A percentile compares a stretch with the other conserved stretches of the same genome.
Conservation (phyloP, 2,888 invertebrate genomes). For the Dusona sp. region DNA sequence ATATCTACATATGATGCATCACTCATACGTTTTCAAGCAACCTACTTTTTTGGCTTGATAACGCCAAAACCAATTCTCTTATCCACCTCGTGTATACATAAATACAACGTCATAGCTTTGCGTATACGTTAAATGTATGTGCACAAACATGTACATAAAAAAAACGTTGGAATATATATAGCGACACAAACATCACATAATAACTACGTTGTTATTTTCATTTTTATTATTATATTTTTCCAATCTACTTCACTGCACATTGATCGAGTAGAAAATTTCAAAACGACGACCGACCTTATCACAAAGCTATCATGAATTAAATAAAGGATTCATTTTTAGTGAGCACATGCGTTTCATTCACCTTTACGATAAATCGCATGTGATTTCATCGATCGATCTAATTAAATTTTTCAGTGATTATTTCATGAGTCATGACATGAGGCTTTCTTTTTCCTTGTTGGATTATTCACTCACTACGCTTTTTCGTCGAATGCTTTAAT, state of each 20-base stretch:
- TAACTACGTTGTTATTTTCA: background rate
- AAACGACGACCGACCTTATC: slow-evolving; percentile 43
- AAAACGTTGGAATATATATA: background rate
- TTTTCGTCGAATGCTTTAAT: background rate
- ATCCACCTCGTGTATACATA: slow-evolving; percentile 22
- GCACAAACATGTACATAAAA: background rate
- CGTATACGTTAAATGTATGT: background rate
- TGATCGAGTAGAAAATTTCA: slow-evolving; percentile 1
- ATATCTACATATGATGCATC: background rate
- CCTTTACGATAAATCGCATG: slow-evolving; percentile 11
- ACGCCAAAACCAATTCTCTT: slow-evolving; percentile 26
- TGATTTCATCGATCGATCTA: background rate
- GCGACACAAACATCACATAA: slow-evolving; percentile 21
- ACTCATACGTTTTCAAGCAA: background rate
- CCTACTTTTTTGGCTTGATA: slow-evolving; percentile 19
- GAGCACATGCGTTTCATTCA: slow-evolving; percentile 33
- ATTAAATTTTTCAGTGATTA: background rate
- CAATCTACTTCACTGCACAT: slow-evolving; percentile 2
- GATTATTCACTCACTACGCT: slow-evolving; percentile 37
- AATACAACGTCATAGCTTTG: background rate
- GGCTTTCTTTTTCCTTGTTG: background rate
- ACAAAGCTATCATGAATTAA: background rate
- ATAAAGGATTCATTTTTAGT: slow-evolving; percentile 20
- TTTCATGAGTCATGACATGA: background rate
- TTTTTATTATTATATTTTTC: background rate